phyloP scores from a whole-genome alignment of 1,140 invertebrate species.

The Ditylenchus dipsaci region DNA sequence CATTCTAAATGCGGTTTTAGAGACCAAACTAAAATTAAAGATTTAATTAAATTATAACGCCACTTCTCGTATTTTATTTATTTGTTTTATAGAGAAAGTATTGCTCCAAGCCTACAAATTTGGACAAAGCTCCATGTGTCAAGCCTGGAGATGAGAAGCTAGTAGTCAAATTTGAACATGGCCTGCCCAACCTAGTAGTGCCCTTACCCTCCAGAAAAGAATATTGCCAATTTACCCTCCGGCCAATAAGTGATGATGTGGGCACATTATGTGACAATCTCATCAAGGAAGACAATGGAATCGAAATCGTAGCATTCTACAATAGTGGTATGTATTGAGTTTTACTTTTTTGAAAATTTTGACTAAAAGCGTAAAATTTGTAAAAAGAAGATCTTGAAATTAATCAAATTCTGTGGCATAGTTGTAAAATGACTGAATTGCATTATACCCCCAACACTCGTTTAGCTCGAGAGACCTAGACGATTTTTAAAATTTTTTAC shows the following conservation, averaged over 20 bases:
- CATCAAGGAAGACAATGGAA: conserved; percentile 34
- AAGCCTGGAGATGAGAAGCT: not conserved
- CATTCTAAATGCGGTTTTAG: too few relatives aligned
- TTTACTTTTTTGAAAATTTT: not conserved
- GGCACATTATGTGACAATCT: conserved; percentile 35
- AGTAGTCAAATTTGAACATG: conserved; percentile 27
- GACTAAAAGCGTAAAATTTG: not conserved
- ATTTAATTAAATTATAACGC: too few relatives aligned
- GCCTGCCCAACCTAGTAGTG: conserved; percentile 36
- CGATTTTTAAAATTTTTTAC: too few relatives aligned
- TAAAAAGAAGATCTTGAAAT: not conserved
- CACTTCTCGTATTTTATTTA: too few relatives aligned
- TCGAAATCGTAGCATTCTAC: conserved; percentile 38
- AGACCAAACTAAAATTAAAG: not conserved
- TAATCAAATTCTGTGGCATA: too few relatives aligned
- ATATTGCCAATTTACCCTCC: conserved; percentile 31
- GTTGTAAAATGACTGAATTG: too few relatives aligned
- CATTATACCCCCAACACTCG: too few relatives aligned
- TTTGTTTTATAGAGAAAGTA: not conserved
- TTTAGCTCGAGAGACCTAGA: too few relatives aligned
- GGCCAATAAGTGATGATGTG: conserved; percentile 33
- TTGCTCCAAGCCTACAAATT: not conserved
- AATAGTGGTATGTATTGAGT: conserved; percentile 19
- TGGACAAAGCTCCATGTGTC: not conserved
- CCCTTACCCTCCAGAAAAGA: conserved; percentile 41